Base-by-base conservation (phyloP, 2,888 invertebrate genomes). In the Archaeoteleia sp. region DNA sequence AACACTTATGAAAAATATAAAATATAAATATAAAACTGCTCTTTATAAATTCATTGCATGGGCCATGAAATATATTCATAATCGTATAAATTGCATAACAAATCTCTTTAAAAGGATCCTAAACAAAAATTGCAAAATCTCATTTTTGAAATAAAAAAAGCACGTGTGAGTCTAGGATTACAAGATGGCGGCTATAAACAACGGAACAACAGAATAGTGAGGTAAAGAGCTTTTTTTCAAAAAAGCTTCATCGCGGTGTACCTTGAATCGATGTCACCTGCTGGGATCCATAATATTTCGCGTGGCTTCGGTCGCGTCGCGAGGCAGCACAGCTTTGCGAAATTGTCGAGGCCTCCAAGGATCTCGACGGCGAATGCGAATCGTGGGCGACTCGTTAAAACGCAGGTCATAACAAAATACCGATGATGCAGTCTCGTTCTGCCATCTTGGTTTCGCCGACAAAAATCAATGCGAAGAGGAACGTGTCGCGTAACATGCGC, bases 241-340 rank as follows among this genome's bases (percentile, higher is more conserved):
- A 42, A 42, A 13, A 6, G 12, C 4, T 30, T n/a, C 23, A 32
- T 6, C 8, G 6, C 10, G 51, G 17, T 48, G 72, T 77, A 79
- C 79, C 79, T 80, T 78, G 71, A 76, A 78, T 72, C 60, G 70
- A 67, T 83, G 82, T 84, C 82, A 83, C 81, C 82, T 80, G 78
- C 74, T 61, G 71, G 69, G 76, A 74, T 80, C 80, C 83, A 84
- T 83, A 75, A 71, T 76, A 51, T 27, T 48, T 74, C 70, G 58
- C 53, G 68, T 55, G 65, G 61, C 48, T 65, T 30, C 12, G 49
- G 48, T 42, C 55, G 65, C 35, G 53, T 40, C 43, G 63, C 61
- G 60, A 35, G 15, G 35, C 37, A 45, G 35, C 37, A 51, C 39
- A 49, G 63, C 48, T 58, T 67, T 30, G 57, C 51, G 54, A 42